A percentile compares a stretch with the other conserved stretches of the same genome.
Conservation (phyloP, 2,797 vertebrate genomes). For the Enteromius unitaeniatus region DNA sequence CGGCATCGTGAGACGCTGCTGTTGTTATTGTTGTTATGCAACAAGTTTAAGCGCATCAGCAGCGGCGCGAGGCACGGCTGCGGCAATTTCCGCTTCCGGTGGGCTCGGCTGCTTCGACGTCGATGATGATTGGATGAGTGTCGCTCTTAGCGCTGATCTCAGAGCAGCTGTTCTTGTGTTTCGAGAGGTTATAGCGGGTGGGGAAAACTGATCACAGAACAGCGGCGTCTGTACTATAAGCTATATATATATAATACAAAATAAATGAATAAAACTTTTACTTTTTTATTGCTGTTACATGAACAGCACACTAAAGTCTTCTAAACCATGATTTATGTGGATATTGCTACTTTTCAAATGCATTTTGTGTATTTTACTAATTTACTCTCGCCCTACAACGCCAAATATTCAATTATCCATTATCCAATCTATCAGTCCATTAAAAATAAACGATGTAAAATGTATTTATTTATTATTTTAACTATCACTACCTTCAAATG, state of each 20-base stretch:
- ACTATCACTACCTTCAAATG: neutral
- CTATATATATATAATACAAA: neutral
- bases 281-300: neutral
- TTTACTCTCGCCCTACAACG: too few relatives aligned
- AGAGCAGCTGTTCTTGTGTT: neutral
- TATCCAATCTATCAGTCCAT: too few relatives aligned
- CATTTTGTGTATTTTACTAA: neutral
- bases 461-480: neutral
- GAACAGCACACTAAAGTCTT: neutral
- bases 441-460: too few relatives aligned
- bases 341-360: neutral
- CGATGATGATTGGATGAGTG: neutral
- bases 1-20: neutral
- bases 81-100: constrained; percentile 38
- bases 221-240: neutral
- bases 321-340: neutral
- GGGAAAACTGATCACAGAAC: neutral
- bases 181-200: neutral
- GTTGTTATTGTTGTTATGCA: constrained; percentile 12
- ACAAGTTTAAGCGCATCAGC: constrained; percentile 23
- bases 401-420: too few relatives aligned
- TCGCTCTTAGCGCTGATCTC: neutral
- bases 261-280: neutral
- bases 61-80: neutral
- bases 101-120: neutral